phyloP scores from a whole-genome alignment of 2,797 vertebrate species.

The Botia kubotai region DNA sequence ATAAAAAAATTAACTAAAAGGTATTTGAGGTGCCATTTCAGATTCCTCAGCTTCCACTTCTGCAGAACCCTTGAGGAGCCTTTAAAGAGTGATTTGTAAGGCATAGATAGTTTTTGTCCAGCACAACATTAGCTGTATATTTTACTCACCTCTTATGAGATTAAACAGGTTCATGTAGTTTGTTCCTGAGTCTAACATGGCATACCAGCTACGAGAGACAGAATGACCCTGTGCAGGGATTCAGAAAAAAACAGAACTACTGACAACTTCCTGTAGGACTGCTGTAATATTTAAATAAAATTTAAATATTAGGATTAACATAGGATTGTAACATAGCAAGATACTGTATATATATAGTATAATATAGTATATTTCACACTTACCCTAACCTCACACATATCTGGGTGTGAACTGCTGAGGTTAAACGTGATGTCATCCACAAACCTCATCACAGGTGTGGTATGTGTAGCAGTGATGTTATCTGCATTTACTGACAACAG shows the following conservation, averaged over 20 bases:
- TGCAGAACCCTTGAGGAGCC: no score
- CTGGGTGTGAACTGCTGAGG: conserved; percentile 49
- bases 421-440: conserved; percentile 59
- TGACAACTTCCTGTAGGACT: background rate
- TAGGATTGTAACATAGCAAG: no score
- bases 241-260: background rate
- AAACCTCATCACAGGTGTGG: conserved; percentile 55
- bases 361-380: no score
- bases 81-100: no score
- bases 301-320: no score
- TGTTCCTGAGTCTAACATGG: conserved; percentile 57
- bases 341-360: no score
- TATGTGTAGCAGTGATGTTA: conserved; percentile 53
- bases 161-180: conserved; percentile 59
- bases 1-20: no score
- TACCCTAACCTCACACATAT: conserved; percentile 57
- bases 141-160: conserved; percentile 58
- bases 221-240: conserved; percentile 52
- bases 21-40: no score
- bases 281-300: background rate
- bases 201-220: conserved; percentile 59
- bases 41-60: no score
- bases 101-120: background rate
- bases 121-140: background rate
- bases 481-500: conserved; percentile 48